Evolutionary conservation across 2,797 vertebrate species (phyloP), one percentile per base, ranked within the genome.

Genomic region (Hirundo rustica): DNA sequence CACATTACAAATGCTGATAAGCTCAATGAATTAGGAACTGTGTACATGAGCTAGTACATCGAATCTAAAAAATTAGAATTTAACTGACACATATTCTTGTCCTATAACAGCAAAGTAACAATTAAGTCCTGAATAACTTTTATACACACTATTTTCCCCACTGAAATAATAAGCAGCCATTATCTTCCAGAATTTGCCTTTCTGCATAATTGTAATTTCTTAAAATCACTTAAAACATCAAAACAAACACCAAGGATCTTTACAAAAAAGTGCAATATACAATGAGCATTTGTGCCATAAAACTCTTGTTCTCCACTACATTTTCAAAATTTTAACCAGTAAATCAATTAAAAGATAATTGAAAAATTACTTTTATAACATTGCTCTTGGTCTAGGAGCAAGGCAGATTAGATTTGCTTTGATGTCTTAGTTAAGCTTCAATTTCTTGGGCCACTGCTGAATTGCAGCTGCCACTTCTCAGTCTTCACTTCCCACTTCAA

Each of bases 231-330:
- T 80, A 50, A 86, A 88, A 21, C 3, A 55, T 36, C 51, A 85
- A 80, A 91, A 30, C 5, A 66, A 67, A 81, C 11, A 75, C 2
- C 13, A 51, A 71, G 40, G 36, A 58, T 34, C 16, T 86, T 86
- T 30, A 54, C 19, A 50, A 78, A 67, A 76, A 82, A 44, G 17
- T 25, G 27, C 10, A 45, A 48, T 16, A 80, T 55, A 36, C 13
- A 73, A 55, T 4, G 4, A 73, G 19, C 21, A 34, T 0, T 0
- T 1, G 0, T 17, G 2, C 32, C 5, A 7, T 6, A 13, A 90
- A 88, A 27, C 0, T 7, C 9, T 26, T 64, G 36, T 51, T 61
- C 7, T 60, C 27, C 45, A 27, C 3, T 42, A 45, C 5, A 12
- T 27, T 60, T 84, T 9, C 20, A 68, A 67, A 77, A 75, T 20